phyloP scores from a whole-genome alignment of 2,888 invertebrate genomes.

The Nysson spinosus region DNA sequence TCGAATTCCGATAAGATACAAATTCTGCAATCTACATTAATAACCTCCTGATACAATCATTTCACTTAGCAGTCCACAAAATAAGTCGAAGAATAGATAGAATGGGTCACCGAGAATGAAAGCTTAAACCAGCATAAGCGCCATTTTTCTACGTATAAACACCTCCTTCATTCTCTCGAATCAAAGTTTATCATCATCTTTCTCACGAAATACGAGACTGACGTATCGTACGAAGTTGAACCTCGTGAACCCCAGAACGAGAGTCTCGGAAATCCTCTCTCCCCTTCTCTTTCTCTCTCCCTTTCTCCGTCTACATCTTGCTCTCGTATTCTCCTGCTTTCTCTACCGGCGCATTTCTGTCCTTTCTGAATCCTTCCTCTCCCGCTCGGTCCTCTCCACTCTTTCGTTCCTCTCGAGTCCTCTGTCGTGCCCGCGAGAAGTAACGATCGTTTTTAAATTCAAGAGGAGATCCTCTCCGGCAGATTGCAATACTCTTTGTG shows the following conservation, averaged over 20 bases:
- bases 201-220: constrained; percentile 36
- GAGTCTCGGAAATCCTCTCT: constrained; percentile 6
- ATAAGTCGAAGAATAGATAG: too few species aligned
- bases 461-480: constrained; percentile 34
- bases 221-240: constrained; percentile 35
- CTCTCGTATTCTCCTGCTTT: not conserved
- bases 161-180: constrained; percentile 11
- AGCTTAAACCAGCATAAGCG: not conserved
- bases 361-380: constrained; percentile 16
- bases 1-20: too few species aligned
- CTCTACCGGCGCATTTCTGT: not conserved
- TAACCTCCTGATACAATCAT: too few species aligned
- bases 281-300: not conserved
- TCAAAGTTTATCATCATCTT: constrained; percentile 35
- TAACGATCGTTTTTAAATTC: constrained; percentile 48
- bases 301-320: not conserved
- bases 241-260: constrained; percentile 30
- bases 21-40: too few species aligned
- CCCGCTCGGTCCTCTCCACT: not conserved
- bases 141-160: not conserved
- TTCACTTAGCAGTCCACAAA: too few species aligned
- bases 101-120: too few species aligned
- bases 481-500: constrained; percentile 29
- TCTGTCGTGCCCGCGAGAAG: constrained; percentile 10
- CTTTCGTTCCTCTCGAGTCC: constrained; percentile 4